Evolutionary conservation across 2,113 vertebrate genomes (phyloP).

Genomic region (Phaetusa simplex): DNA sequence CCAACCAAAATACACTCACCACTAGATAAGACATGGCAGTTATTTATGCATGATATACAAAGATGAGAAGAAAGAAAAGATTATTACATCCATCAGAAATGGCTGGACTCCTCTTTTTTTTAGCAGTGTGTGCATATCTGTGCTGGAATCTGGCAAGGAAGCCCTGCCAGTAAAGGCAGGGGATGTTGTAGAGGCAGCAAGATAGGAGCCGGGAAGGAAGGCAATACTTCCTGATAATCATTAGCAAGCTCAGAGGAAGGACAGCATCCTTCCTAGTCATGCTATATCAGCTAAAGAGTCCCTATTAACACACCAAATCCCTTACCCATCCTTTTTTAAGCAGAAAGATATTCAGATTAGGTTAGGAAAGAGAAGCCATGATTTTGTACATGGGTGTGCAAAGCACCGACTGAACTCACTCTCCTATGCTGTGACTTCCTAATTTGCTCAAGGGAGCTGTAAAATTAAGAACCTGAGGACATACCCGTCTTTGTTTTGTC

Average conservation of each 20-base stretch:
- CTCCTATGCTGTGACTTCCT: neutral
- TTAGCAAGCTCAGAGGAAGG: constrained; percentile 14
- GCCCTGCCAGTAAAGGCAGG: neutral
- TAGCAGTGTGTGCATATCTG: neutral
- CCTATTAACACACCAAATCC: neutral
- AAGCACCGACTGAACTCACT: neutral
- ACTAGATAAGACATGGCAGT: neutral
- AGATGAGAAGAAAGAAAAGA: neutral
- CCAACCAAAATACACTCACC: neutral
- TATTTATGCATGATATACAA: neutral
- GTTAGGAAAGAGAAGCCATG: neutral
- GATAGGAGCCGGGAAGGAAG: constrained; percentile 33
- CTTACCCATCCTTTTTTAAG: neutral
- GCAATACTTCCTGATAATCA: constrained; percentile 16
- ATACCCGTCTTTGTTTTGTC: neutral
- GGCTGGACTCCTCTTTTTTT: neutral
- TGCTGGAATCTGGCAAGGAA: neutral
- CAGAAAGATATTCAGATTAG: neutral
- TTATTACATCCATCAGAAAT: neutral
- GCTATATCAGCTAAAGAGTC: constrained; percentile 16
- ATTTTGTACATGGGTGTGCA: neutral
- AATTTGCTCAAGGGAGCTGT: neutral
- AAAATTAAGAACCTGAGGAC: neutral
- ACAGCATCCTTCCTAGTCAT: constrained; percentile 18
- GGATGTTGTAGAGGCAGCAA: constrained; percentile 1